Conservation (phyloP, 1,140 invertebrate species). For the Sarcophaga peregrina region DNA sequence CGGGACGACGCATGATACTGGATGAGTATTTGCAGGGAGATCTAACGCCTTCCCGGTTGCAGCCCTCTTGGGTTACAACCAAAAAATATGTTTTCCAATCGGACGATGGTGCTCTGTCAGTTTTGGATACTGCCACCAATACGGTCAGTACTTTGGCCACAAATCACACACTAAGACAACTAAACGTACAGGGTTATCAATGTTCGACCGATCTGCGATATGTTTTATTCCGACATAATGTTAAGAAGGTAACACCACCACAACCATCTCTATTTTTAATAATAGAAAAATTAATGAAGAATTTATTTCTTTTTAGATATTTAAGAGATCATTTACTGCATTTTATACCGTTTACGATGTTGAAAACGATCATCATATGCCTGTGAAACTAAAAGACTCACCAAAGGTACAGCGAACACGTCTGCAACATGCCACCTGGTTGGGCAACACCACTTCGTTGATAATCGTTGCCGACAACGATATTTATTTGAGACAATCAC, state of each 20-base stretch:
- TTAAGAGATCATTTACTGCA: constrained; percentile 82
- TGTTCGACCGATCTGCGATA: constrained; percentile 83
- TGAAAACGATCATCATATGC: constrained; percentile 85
- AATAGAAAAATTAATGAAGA: neutral
- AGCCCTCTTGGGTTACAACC: constrained; percentile 81
- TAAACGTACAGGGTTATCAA: constrained; percentile 85
- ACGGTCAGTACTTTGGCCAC: constrained; percentile 81
- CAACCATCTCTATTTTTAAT: neutral
- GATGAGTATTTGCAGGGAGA: constrained; percentile 84
- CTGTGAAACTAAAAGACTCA: constrained; percentile 76
- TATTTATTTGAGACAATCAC: constrained; percentile 82
- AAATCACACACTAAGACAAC: constrained; percentile 85
- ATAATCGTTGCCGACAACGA: constrained; percentile 85
- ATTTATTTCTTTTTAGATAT: constrained; percentile 74
- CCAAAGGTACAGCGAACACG: constrained; percentile 76
- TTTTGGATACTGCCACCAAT: constrained; percentile 80
- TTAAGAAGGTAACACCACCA: constrained; percentile 81
- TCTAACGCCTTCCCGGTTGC: constrained; percentile 77
- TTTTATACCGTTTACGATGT: constrained; percentile 88
- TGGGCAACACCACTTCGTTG: constrained; percentile 77
- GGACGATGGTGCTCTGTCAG: constrained; percentile 81
- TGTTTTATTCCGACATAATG: constrained; percentile 86
- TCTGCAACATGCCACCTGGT: constrained; percentile 81
- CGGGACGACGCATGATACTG: constrained; percentile 81
- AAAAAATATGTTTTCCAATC: constrained; percentile 85